These are phyloP conservation scores for Cetonia aurata DNA, from an alignment of 2,888 invertebrate species.

Conservation along the genomic window DNA sequence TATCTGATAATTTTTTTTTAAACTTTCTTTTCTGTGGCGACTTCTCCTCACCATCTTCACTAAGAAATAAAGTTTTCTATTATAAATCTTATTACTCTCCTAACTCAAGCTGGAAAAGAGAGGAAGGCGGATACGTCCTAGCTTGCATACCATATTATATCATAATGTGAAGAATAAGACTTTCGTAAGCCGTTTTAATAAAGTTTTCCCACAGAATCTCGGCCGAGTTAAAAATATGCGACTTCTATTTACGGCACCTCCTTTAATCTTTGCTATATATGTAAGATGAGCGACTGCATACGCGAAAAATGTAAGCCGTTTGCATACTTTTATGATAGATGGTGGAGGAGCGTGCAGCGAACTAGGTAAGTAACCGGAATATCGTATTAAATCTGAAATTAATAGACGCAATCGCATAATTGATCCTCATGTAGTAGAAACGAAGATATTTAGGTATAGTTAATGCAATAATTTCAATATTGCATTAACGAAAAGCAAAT, in stretches of 20 bases:
- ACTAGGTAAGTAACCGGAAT: neutral
- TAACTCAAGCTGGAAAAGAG: neutral
- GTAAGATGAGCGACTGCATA: neutral
- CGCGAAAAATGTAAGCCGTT: slow-evolving; percentile 31
- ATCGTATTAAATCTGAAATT: neutral
- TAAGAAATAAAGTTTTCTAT: slow-evolving; percentile 12
- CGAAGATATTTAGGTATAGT: too few species aligned
- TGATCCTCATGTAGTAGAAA: too few species aligned
- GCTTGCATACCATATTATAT: neutral
- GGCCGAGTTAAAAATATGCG: slow-evolving; percentile 1
- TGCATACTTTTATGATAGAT: slow-evolving; percentile 31
- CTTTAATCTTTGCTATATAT: slow-evolving; percentile 29
- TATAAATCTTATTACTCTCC: slow-evolving; percentile 20
- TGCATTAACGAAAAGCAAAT: too few species aligned
- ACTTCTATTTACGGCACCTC: slow-evolving; percentile 34
- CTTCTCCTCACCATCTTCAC: neutral
- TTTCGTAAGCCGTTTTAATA: slow-evolving; percentile 26
- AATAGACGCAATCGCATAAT: too few species aligned
- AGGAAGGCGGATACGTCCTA: neutral
- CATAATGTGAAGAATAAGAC: slow-evolving; percentile 1
- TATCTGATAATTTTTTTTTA: too few species aligned
- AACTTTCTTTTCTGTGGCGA: too few species aligned
- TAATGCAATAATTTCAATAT: too few species aligned
- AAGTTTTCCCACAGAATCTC: slow-evolving; percentile 22
- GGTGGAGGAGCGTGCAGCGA: neutral